Percentiles rank a stretch among this genome's conserved stretches.
These are phyloP conservation scores for Rhynchonycteris naso DNA, from an alignment of 2,797 vertebrate species.

Conservation along the genomic window DNA sequence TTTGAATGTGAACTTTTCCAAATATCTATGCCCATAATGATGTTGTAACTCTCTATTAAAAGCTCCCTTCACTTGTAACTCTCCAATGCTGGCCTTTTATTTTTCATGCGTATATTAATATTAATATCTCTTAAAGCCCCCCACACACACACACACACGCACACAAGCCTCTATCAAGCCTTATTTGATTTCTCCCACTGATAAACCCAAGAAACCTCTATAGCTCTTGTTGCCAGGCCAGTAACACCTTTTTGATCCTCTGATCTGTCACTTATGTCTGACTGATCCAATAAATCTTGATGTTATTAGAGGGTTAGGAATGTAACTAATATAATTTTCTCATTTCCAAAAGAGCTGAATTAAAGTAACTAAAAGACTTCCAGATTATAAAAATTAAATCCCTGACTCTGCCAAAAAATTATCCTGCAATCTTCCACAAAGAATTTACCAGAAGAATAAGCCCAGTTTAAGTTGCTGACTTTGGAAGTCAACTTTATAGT, in stretches of 20 bases:
- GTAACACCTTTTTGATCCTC: not conserved
- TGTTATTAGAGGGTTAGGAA: not conserved
- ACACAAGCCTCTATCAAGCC: too few species aligned
- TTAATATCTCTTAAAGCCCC: not conserved
- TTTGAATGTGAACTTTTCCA: not conserved
- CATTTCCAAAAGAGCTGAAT: slow-evolving; percentile 31
- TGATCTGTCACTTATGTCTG: not conserved
- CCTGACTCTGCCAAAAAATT: not conserved
- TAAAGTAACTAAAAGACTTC: not conserved
- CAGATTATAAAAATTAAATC: slow-evolving; percentile 17
- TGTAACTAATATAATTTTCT: not conserved
- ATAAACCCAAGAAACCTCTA: not conserved
- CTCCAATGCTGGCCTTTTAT: not conserved
- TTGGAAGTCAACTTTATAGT: not conserved
- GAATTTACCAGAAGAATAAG: not conserved
- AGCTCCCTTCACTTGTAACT: not conserved
- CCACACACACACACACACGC: not conserved
- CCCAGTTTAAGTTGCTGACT: not conserved
- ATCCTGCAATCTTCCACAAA: not conserved
- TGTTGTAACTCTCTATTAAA: not conserved
- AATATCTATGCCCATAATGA: not conserved
- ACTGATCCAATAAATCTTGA: not conserved
- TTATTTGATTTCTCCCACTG: not conserved
- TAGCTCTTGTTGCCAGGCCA: not conserved
- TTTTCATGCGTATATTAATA: not conserved